Base-by-base conservation (phyloP, 2,113 vertebrate species). In the Pampusana beccarii region DNA sequence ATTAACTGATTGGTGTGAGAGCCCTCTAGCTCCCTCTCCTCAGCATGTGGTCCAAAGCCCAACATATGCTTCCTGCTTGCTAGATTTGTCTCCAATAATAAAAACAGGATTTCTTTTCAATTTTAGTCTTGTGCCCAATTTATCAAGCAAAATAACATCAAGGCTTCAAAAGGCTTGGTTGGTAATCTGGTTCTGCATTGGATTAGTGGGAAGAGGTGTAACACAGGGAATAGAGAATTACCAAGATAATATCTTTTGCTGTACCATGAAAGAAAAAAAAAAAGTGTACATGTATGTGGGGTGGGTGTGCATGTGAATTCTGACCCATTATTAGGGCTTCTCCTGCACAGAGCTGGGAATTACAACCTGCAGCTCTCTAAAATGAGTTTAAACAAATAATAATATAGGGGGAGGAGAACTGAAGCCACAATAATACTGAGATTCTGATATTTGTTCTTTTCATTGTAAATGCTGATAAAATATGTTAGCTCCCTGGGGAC, bases 81-180 rank as follows among this genome's bases (percentile, higher is more conserved):
- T 94, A 95, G 97, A 97, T 97, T 97, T 98, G 98, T 98, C 95
- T 97, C 92, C 95, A 80, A 92, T 97, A 97, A 97, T 97, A 97
- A 98, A 97, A 97, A 94, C 97, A 97, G 94, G 97, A 94, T 97
- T 97, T 97, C 95, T 97, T 97, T 97, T 97, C 97, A 98, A 97
- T 97, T 96, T 93, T 97, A 89, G 96, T 69, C 92, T 81, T 42
- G 64, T 65, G 95, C 89, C 96, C 93, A 86, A 94, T 97, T 96
- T 85, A 95, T 98, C 97, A 97, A 94, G 96, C 74, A 94, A 96
- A 96, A 95, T 80, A 91, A 95, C 38, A 86, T 90, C 93, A 96
- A 94, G 91, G 84, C 96, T 95, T 94, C 79, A 94, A 94, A 97
- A 92, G 95, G 89, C 92, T 95, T 75, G 80, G 34, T 75, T 33